phyloP scores from a whole-genome alignment of 2,797 vertebrate genomes.

The Pangasius macronema region DNA sequence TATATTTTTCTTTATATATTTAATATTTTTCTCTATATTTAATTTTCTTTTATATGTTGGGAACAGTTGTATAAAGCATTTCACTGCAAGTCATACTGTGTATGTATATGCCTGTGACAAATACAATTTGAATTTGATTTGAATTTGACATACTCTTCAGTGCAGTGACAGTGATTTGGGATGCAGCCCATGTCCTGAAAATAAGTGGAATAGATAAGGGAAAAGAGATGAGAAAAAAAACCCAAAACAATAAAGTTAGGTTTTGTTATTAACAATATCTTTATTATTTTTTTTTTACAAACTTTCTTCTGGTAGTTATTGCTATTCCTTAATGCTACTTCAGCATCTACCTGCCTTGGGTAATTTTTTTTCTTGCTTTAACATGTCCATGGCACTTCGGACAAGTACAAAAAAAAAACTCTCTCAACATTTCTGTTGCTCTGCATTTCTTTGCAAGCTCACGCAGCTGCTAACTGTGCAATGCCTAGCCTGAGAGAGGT shows the following conservation, averaged over 20 bases:
- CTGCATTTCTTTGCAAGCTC: not conserved
- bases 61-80: too few relatives aligned
- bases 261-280: not conserved
- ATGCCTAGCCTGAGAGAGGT: too few relatives aligned
- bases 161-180: not conserved
- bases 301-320: not conserved
- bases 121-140: too few relatives aligned
- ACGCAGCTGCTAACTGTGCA: not conserved
- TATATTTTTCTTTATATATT: too few relatives aligned
- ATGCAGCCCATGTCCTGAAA: not conserved
- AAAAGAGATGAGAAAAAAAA: not conserved
- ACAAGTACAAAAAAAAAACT: not conserved
- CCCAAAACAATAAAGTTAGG: not conserved
- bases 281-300: not conserved
- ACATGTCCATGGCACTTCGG: not conserved
- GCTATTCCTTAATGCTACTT: not conserved
- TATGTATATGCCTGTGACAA: too few relatives aligned
- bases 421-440: not conserved
- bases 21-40: too few relatives aligned
- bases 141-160: not conserved
- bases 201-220: not conserved
- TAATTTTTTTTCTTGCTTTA: not conserved
- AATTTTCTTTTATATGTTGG: too few relatives aligned
- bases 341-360: not conserved
- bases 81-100: too few relatives aligned